These are phyloP conservation scores for Onychorhynchus coronatus DNA, from an alignment of 2,113 vertebrate genomes.

Conservation along the genomic window DNA sequence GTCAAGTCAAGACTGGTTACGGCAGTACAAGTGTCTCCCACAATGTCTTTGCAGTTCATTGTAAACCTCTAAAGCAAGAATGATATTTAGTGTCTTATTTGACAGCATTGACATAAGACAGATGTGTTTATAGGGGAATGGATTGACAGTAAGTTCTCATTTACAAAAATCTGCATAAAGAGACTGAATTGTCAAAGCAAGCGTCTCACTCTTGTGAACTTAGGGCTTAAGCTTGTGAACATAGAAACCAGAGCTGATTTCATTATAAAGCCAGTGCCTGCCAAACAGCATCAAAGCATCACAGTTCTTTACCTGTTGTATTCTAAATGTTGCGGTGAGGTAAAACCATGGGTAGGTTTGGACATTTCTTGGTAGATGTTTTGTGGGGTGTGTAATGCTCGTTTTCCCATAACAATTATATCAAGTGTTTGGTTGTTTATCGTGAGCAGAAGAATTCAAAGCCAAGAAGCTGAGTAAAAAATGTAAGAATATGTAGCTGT, in stretches of 20 bases:
- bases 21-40: background rate
- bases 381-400: background rate
- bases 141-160: background rate
- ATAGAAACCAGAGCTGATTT: background rate
- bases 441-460: background rate
- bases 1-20: constrained; percentile 41
- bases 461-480: background rate
- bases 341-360: background rate
- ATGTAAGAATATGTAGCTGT: background rate
- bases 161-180: background rate
- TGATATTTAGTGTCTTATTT: background rate
- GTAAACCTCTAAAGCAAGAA: constrained; percentile 18
- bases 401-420: background rate
- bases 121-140: background rate
- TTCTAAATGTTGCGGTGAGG: background rate
- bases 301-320: background rate
- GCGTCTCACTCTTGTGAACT: background rate
- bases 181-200: background rate
- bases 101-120: background rate
- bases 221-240: constrained; percentile 6
- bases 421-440: background rate
- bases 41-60: background rate
- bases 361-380: background rate
- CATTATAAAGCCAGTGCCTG: background rate
- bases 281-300: background rate